A percentile compares a stretch with the other conserved stretches of the same genome.
Conservation (phyloP, 2,888 invertebrate genomes). For the Lasius platythorax region DNA sequence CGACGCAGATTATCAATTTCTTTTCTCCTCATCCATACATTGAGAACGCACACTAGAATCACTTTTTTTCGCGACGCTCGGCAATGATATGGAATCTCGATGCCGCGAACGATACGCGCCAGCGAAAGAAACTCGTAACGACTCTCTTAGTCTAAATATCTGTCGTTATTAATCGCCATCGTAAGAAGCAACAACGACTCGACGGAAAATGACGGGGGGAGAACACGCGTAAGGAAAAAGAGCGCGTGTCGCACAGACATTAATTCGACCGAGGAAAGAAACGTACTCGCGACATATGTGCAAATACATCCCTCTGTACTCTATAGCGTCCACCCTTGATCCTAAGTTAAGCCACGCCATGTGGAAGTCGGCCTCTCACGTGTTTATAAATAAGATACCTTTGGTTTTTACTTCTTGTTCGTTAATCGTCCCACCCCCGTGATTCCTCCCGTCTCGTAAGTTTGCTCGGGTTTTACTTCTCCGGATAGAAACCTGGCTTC, state of each 20-base stretch:
- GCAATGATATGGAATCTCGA: constrained; percentile 31
- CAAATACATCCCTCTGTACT: constrained; percentile 14
- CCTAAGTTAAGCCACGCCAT: constrained; percentile 60
- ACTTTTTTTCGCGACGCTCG: constrained; percentile 29
- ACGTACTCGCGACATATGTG: constrained; percentile 43
- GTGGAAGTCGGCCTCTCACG: constrained; percentile 71
- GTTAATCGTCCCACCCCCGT: constrained; percentile 6
- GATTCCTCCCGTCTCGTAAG: not conserved
- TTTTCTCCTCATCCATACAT: not conserved
- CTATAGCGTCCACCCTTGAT: constrained; percentile 72
- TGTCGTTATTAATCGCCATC: constrained; percentile 45
- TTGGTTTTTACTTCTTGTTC: constrained; percentile 68
- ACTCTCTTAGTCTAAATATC: constrained; percentile 39
- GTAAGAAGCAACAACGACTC: constrained; percentile 38
- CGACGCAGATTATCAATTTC: constrained; percentile 4
- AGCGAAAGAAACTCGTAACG: constrained; percentile 44
- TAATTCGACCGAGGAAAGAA: constrained; percentile 67
- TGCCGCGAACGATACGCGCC: constrained; percentile 28
- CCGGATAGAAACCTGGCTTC: not conserved
- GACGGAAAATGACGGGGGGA: constrained; percentile 23
- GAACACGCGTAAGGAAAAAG: constrained; percentile 60
- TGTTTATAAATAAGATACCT: constrained; percentile 83
- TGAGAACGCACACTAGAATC: constrained; percentile 5
- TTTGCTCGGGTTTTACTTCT: not conserved
- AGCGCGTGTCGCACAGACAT: constrained; percentile 71